These are phyloP conservation scores for Enteromius unitaeniatus DNA, from an alignment of 2,797 vertebrate species.

Conservation along the genomic window DNA sequence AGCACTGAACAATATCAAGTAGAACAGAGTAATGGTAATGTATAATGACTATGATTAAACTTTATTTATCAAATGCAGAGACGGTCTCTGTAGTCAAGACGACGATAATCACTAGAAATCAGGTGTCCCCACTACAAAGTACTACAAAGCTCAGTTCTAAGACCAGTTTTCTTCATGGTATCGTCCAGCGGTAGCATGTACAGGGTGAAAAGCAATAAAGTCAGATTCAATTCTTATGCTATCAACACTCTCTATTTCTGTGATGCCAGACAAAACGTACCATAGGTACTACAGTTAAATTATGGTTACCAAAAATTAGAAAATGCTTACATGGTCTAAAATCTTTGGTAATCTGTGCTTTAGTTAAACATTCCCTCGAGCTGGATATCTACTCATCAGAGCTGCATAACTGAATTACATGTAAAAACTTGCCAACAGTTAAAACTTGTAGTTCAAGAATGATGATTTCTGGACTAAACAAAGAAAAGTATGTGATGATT, in stretches of 20 bases:
- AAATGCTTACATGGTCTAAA: not conserved
- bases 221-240: not conserved
- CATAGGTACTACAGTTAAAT: no score
- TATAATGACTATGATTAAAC: no score
- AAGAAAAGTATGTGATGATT: slow-evolving; percentile 15
- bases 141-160: not conserved
- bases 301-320: no score
- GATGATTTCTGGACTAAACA: slow-evolving; percentile 14
- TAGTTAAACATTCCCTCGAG: not conserved
- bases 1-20: no score
- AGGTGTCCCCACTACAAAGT: not conserved
- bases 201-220: no score
- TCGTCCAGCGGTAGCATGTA: no score
- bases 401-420: not conserved
- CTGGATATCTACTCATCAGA: not conserved
- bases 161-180: no score
- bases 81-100: no score
- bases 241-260: not conserved
- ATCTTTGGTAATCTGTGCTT: not conserved
- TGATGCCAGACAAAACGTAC: not conserved
- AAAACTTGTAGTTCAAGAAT: not conserved
- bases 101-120: no score
- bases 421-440: not conserved
- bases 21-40: no score
- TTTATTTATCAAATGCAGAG: no score